Evolutionary conservation across 2,797 vertebrate genomes (phyloP).

Genomic region (Sciurus vulgaris): DNA sequence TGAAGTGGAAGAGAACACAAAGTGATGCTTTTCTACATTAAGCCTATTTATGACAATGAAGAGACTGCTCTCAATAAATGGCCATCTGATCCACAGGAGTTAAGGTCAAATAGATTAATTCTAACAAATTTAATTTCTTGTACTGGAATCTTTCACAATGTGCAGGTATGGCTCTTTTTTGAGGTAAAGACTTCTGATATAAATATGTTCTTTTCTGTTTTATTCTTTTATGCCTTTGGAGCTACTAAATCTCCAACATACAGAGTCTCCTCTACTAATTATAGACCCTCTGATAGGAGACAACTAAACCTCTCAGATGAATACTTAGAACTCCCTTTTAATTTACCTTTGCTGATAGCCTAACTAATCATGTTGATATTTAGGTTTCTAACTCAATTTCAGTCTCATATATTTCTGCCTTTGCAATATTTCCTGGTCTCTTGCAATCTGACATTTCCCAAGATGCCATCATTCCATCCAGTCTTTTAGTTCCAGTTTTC

Average conservation of each 20-base stretch:
- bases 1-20: background rate
- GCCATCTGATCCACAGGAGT: background rate
- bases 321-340: background rate
- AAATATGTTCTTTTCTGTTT: background rate
- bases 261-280: background rate
- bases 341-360: constrained; percentile 8
- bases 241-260: background rate
- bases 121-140: background rate
- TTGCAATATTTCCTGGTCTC: constrained; percentile 26
- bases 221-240: background rate
- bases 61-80: background rate
- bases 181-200: background rate
- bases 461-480: background rate
- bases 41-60: background rate
- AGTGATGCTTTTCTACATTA: background rate
- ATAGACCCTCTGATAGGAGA: background rate
- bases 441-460: background rate
- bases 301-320: background rate
- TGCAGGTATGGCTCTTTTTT: background rate
- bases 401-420: background rate
- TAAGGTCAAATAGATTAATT: constrained; percentile 47
- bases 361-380: background rate
- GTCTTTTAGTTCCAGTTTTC: background rate
- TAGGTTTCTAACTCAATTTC: background rate
- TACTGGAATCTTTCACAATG: background rate